Evolutionary conservation across 2,797 vertebrate genomes (phyloP).

Genomic region (Acrossocheilus wenchowensis): DNA sequence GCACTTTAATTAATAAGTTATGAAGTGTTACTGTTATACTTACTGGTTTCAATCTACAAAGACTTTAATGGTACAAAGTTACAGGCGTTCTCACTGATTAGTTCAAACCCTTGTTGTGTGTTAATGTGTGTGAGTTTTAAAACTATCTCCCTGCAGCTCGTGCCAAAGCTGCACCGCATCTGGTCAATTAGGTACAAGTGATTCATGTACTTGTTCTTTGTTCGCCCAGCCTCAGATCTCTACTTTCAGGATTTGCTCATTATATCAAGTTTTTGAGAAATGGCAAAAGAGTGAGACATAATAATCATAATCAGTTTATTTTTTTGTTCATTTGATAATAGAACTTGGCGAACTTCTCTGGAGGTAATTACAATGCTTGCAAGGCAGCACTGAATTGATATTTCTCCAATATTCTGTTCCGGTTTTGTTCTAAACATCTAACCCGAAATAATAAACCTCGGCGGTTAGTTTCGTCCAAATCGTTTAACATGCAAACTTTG

Average conservation of each 20-base stretch:
- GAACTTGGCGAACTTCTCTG: background rate
- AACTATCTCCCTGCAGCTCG: background rate
- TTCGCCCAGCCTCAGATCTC: background rate
- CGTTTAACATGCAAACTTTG: background rate
- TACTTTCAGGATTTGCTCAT: constrained; percentile 14
- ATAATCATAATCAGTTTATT: background rate
- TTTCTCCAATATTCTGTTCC: background rate
- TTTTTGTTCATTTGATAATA: background rate
- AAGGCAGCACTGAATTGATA: background rate
- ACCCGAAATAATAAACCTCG: background rate
- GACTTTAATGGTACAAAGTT: background rate
- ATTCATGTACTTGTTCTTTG: background rate
- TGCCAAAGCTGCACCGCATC: constrained; percentile 7
- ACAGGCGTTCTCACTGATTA: background rate
- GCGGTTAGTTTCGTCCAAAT: background rate
- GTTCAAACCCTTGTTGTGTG: background rate
- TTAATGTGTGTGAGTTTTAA: background rate
- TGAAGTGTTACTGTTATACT: background rate
- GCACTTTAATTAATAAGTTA: background rate
- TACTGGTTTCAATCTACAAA: constrained; percentile 8
- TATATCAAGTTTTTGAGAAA: background rate
- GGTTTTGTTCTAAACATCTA: background rate
- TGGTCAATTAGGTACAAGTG: background rate
- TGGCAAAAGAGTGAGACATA: background rate
- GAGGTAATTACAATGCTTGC: background rate